Evolutionary conservation across 2,113 vertebrate genomes (phyloP).

Genomic region (Hemiscyllium ocellatum): DNA sequence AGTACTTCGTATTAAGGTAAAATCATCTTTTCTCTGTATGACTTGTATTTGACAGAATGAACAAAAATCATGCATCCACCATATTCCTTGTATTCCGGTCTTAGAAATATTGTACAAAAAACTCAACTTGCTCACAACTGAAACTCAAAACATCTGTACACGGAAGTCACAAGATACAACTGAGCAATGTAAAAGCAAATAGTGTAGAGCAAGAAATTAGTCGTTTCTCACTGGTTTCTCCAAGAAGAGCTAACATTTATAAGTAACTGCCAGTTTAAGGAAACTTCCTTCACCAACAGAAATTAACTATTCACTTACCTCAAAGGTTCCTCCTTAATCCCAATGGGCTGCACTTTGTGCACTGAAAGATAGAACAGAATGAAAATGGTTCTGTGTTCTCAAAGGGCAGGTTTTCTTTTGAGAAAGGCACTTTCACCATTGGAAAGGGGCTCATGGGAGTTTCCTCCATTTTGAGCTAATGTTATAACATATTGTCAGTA

Average conservation of each 20-base stretch:
- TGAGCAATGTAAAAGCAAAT: neutral
- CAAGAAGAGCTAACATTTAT: neutral
- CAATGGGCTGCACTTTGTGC: neutral
- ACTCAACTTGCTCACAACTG: too few species aligned
- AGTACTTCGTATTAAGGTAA: neutral
- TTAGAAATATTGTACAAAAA: neutral
- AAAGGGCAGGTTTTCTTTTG: neutral
- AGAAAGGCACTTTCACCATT: neutral
- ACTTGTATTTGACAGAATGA: neutral
- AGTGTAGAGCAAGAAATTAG: neutral
- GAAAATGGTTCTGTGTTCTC: neutral
- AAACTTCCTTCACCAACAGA: neutral
- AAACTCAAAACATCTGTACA: neutral
- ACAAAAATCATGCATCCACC: neutral
- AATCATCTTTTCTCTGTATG: neutral
- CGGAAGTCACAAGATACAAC: neutral
- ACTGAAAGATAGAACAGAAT: neutral
- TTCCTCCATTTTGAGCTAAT: neutral
- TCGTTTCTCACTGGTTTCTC: neutral
- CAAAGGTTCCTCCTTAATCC: neutral
- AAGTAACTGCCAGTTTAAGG: neutral
- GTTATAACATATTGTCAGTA: neutral
- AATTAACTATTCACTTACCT: neutral
- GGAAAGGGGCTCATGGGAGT: neutral
- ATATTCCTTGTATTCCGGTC: neutral